Percentiles rank a stretch among this genome's conserved stretches.
Conservation (phyloP, 2,113 vertebrate genomes). For the Ahaetulla prasina region DNA sequence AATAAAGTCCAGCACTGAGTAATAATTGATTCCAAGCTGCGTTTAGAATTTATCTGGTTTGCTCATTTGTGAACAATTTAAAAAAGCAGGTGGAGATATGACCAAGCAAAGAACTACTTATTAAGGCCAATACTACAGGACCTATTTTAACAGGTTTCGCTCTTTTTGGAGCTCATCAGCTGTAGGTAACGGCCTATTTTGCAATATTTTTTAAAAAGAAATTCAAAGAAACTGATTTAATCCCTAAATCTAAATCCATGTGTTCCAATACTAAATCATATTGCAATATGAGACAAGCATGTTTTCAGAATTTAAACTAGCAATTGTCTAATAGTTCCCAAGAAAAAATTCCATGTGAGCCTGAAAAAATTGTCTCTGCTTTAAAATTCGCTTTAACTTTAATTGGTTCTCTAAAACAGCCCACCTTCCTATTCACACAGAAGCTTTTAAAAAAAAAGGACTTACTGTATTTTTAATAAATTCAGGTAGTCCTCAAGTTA, state of each 20-base stretch:
- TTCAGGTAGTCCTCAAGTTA: background rate
- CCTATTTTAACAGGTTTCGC: constrained; percentile 58
- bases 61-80: accelerated
- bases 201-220: background rate
- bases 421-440: background rate
- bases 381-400: background rate
- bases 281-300: background rate
- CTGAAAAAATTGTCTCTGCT: background rate
- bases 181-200: constrained; percentile 46
- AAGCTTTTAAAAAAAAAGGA: background rate
- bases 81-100: accelerated
- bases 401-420: background rate
- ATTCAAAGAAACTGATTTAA: background rate
- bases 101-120: accelerated
- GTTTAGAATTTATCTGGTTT: accelerated
- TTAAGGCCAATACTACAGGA: constrained; percentile 68
- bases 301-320: background rate
- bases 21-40: background rate
- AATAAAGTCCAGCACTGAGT: background rate
- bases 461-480: background rate
- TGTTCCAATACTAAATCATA: background rate
- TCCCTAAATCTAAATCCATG: no score
- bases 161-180: constrained; percentile 50
- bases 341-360: background rate
- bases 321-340: background rate